Evolutionary conservation across 64 coral and sea anemone genomes (phyloP), one percentile per base, ranked within the genome.

Genomic region (Anthopleura sola): DNA sequence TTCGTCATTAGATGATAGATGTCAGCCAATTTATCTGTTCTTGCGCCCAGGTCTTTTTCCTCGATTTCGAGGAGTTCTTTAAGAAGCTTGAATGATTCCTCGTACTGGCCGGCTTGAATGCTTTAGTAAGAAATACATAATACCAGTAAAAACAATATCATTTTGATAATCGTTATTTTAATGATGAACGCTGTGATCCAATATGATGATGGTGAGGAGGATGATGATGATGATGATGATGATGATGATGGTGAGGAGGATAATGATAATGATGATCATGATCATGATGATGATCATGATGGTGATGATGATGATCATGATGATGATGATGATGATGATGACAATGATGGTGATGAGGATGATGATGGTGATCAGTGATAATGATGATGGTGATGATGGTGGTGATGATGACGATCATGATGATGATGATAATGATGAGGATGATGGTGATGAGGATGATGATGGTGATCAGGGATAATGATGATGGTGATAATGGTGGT

Each of bases 1-100:
- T 99, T 99, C 23, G 96, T 83, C 96, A 99, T 99, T 0, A 99
- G 85, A 77, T 99, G 90, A 86, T 99, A 99, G 33, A 99, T 99
- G 58, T 99, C 93, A 6, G 96, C 96, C 84, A 99, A 82, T 50
- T 99, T 91, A 10, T 88, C 80, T 13, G 96, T 79, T 85, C 96
- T 82, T 8, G 89, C 96, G 26, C 96, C 96, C 20, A 99, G 87
- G 26, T 86, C 55, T 75, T 99, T 86, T 49, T 99, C 92, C 48
- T 99, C 97, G 82, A 99, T 90, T 36, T 99, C 88, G 38, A 91
- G 55, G 23, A 94, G 77, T 56, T 99, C 88, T 44, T 92, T 83
- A 28, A 99, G 48, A 31, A 99, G 49, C 28, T 92, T 89, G 62
- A 88, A 91, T 6, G 97, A 94, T 17, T 99, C 97, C 40, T 87